Conservation (phyloP, 2,113 vertebrate genomes). For the Peucedramus taeniatus region DNA sequence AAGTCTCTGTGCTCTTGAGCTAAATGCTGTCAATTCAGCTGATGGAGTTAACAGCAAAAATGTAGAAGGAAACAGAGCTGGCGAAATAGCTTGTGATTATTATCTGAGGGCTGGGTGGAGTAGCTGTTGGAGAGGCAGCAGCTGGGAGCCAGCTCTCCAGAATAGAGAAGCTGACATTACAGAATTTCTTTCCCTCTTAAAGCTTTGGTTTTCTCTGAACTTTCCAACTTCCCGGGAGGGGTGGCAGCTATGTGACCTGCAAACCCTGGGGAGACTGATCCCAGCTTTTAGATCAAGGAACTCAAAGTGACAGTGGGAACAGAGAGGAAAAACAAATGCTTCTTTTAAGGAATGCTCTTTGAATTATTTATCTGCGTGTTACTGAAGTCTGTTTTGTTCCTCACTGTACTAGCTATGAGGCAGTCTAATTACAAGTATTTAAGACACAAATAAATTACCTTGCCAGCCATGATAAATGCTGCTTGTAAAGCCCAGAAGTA, state of each 20-base stretch:
- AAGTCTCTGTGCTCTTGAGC: neutral
- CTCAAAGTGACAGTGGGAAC: neutral
- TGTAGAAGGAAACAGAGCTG: slow-evolving; percentile 41
- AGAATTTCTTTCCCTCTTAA: neutral
- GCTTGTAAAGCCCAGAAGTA: neutral
- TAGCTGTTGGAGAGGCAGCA: slow-evolving; percentile 51
- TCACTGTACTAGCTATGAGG: neutral
- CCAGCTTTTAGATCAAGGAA: neutral
- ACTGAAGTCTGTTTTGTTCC: neutral
- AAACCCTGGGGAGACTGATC: neutral
- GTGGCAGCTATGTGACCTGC: neutral
- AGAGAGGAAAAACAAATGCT: slow-evolving; percentile 14
- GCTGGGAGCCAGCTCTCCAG: neutral
- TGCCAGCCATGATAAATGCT: neutral
- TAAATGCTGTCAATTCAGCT: neutral
- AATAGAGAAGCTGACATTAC: slow-evolving; percentile 47
- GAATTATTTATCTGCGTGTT: neutral
- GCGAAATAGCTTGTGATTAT: slow-evolving; percentile 47
- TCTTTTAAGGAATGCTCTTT: neutral
- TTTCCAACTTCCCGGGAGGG: neutral
- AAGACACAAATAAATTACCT: slow-evolving; percentile 11
- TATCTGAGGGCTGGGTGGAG: slow-evolving; percentile 66
- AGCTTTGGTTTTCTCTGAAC: slow-evolving; percentile 27
- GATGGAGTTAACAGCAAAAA: slow-evolving; percentile 63
- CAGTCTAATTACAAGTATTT: neutral